Conservation (phyloP, 1,140 invertebrate genomes). For the Pissodes strobi region DNA sequence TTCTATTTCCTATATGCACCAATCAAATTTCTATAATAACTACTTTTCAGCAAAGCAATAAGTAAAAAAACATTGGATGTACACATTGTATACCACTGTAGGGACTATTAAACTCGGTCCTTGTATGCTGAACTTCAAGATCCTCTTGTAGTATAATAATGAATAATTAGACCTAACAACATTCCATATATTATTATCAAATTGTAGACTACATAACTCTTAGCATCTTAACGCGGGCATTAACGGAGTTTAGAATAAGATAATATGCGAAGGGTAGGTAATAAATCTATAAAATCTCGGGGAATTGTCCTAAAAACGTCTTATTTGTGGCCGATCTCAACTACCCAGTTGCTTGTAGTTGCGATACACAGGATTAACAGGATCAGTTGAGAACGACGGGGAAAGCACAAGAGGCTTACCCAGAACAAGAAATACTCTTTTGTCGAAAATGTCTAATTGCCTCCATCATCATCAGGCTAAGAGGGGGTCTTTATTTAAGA, state of each 20-base stretch:
- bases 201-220: conserved; percentile 32
- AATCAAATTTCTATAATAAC: too few species aligned
- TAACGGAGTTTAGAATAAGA: conserved; percentile 30
- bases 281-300: conserved; percentile 26
- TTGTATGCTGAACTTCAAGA: too few species aligned
- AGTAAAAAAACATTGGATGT: too few species aligned
- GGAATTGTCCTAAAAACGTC: conserved; percentile 27
- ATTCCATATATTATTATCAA: too few species aligned
- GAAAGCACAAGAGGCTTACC: conserved; percentile 29
- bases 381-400: conserved; percentile 21
- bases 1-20: too few species aligned
- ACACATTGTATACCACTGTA: too few species aligned
- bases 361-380: conserved; percentile 33
- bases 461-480: conserved; percentile 30
- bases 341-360: conserved; percentile 30
- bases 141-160: too few species aligned
- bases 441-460: conserved; percentile 39
- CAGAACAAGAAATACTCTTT: conserved; percentile 33
- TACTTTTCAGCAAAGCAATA: too few species aligned
- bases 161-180: too few species aligned
- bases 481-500: conserved; percentile 31
- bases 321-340: conserved; percentile 29
- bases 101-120: too few species aligned
- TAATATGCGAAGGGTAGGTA: conserved; percentile 15
- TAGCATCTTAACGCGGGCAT: conserved; percentile 22